A percentile compares a stretch with the other conserved stretches of the same genome.
Evolutionary conservation across 2,113 vertebrate genomes (phyloP).

Genomic region (Ctenomys sociabilis): DNA sequence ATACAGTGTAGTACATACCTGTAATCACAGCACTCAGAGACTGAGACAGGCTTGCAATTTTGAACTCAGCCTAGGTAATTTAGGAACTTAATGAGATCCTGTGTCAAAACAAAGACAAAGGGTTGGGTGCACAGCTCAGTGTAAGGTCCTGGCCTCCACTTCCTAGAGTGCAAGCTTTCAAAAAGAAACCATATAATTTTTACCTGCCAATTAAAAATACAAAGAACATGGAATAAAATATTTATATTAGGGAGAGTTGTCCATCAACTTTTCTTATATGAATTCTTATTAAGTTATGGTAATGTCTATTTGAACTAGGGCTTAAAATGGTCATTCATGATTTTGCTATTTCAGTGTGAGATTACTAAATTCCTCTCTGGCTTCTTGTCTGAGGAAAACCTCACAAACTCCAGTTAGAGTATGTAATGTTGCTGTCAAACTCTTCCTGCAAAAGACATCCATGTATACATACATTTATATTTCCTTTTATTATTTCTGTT

Average conservation of each 20-base stretch:
- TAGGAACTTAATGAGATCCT: not conserved
- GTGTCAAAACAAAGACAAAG: not conserved
- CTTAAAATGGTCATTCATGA: conserved; percentile 77
- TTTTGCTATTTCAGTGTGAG: conserved; percentile 81
- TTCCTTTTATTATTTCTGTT: not conserved
- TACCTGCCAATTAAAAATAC: too few relatives aligned
- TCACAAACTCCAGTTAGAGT: conserved; percentile 66
- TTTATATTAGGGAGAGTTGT: not conserved
- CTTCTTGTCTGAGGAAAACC: conserved; percentile 60
- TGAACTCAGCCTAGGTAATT: not conserved
- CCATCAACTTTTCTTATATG: not conserved
- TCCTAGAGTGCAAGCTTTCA: not conserved
- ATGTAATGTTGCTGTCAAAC: conserved; percentile 53
- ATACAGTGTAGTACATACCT: not conserved
- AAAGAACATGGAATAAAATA: not conserved
- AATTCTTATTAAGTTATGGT: conserved; percentile 21
- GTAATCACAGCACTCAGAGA: not conserved
- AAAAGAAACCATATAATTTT: not conserved
- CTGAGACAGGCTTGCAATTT: not conserved
- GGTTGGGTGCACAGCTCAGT: rapidly evolving
- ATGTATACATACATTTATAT: conserved; percentile 69
- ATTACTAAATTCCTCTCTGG: conserved; percentile 66
- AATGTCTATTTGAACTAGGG: conserved; percentile 71
- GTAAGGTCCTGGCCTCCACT: too few relatives aligned
- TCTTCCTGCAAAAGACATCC: conserved; percentile 58